Evolutionary conservation across 2,888 invertebrate species (phyloP).

Genomic region (Drosophila antonietae): DNA sequence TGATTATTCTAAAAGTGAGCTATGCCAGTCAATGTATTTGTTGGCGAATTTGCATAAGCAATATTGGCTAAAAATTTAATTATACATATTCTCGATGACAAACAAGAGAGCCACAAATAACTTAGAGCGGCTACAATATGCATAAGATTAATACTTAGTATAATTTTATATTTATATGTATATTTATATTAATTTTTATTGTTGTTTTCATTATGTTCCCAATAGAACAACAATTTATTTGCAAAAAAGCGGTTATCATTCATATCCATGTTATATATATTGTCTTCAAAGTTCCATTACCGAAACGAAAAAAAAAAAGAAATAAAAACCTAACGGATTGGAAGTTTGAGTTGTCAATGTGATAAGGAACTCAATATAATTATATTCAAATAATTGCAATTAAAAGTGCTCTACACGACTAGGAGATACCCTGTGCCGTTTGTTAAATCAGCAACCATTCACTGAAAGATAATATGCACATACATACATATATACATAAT

Average conservation of each 20-base stretch:
- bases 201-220: neutral
- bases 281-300: neutral
- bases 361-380: neutral
- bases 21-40: neutral
- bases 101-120: neutral
- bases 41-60: neutral
- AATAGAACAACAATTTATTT: neutral
- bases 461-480: neutral
- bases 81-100: neutral
- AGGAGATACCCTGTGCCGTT: neutral
- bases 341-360: neutral
- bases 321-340: neutral
- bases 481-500: neutral
- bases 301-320: neutral
- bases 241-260: neutral
- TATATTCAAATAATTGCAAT: neutral
- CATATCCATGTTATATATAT: constrained; percentile 9
- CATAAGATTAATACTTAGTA: neutral
- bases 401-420: neutral
- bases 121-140: neutral
- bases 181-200: constrained; percentile 1
- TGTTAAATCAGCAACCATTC: neutral
- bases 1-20: neutral
- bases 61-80: neutral
- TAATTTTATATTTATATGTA: neutral